Percentiles rank a stretch among this genome's conserved stretches.
Conservation (phyloP, 2,113 vertebrate species). For the Gymnocephalus cernua region DNA sequence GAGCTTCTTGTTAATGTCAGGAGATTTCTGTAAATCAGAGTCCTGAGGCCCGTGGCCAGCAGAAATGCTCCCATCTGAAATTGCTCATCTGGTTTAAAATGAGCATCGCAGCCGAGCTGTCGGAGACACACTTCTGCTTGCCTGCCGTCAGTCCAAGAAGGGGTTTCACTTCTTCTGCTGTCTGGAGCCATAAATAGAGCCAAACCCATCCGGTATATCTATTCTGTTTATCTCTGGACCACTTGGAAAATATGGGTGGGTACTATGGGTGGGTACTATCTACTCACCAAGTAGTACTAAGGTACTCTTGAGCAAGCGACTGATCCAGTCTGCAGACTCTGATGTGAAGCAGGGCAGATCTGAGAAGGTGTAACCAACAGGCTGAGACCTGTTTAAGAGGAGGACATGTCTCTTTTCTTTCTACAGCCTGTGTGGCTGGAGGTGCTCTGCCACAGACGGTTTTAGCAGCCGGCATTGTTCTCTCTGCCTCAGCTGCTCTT, state of each 20-base stretch:
- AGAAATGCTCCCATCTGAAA: background rate
- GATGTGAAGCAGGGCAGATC: background rate
- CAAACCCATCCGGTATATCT: background rate
- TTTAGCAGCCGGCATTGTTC: constrained; percentile 60
- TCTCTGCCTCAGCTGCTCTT: constrained; percentile 12
- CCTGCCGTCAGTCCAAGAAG: background rate
- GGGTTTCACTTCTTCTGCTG: constrained; percentile 4
- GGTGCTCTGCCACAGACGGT: constrained; percentile 41
- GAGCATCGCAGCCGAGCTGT: constrained; percentile 1
- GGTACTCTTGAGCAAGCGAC: background rate
- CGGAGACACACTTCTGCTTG: background rate
- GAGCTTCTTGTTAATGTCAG: background rate
- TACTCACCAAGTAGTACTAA: background rate
- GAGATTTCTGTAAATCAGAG: constrained; percentile 3
- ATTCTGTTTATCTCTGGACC: background rate
- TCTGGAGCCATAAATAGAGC: constrained; percentile 10
- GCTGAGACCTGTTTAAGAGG: background rate
- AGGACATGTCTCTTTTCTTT: constrained; percentile 13
- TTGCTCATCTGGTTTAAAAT: constrained; percentile 12
- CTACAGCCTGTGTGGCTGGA: background rate
- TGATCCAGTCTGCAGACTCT: background rate
- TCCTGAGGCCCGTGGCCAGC: background rate
- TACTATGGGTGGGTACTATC: background rate
- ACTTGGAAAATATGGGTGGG: constrained; percentile 15
- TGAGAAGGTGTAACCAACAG: background rate